Evolutionary conservation across 2,888 invertebrate species (phyloP).

Genomic region (Cephus pygmeus): DNA sequence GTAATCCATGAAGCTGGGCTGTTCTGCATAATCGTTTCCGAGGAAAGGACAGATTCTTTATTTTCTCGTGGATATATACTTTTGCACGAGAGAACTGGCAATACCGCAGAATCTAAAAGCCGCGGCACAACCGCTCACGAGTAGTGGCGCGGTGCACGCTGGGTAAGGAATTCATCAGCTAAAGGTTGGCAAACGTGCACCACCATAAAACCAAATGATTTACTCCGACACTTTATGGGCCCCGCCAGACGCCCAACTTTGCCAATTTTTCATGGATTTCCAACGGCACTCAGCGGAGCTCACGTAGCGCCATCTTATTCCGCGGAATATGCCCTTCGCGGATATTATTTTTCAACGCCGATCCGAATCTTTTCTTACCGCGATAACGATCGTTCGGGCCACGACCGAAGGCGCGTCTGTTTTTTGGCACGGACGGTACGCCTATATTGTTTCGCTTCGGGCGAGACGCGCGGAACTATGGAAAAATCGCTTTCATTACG

Average conservation of each 20-base stretch:
- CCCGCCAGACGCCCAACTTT: conserved; percentile 60
- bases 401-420: background rate
- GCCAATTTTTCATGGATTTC: conserved; percentile 64
- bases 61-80: conserved; percentile 22
- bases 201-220: conserved; percentile 66
- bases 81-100: conserved; percentile 28
- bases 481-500: conserved; percentile 51
- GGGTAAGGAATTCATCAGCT: conserved; percentile 65
- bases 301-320: background rate
- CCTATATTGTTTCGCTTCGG: conserved; percentile 34
- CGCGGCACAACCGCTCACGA: conserved; percentile 14
- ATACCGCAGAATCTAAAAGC: conserved; percentile 24
- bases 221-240: conserved; percentile 65
- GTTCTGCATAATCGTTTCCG: background rate
- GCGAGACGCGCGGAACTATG: conserved; percentile 32
- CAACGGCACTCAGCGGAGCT: conserved; percentile 20
- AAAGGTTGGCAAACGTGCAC: conserved; percentile 65
- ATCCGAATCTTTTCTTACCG: background rate
- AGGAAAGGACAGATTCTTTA: background rate
- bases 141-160: conserved; percentile 35
- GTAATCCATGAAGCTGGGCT: background rate
- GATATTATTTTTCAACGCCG: background rate
- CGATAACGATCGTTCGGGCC: background rate
- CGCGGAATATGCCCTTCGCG: background rate
- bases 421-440: conserved; percentile 24